These are phyloP conservation scores for Eustalomyia histrio DNA, from an alignment of 2,888 invertebrate species.

Conservation along the genomic window DNA sequence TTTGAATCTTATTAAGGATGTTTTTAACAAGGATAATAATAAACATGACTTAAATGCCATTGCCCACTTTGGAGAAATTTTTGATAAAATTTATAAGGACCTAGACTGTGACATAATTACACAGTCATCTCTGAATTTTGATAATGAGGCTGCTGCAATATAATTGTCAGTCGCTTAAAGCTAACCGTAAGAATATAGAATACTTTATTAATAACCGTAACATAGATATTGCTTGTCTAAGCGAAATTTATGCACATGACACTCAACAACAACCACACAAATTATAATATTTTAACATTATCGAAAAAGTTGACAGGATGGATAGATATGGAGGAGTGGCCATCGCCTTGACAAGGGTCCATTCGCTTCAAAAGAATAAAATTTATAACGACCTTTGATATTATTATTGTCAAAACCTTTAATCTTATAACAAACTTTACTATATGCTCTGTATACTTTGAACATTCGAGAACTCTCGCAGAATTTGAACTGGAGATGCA, in stretches of 20 bases:
- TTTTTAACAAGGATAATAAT: not conserved
- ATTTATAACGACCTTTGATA: not conserved
- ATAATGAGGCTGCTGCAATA: constrained; percentile 7
- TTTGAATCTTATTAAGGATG: not conserved
- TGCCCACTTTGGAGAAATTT: not conserved
- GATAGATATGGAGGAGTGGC: not conserved
- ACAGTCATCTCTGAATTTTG: not conserved
- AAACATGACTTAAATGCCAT: not conserved
- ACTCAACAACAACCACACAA: not conserved
- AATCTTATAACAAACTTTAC: not conserved
- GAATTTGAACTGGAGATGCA: constrained; percentile 1
- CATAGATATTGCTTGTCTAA: constrained; percentile 11
- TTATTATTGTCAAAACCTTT: not conserved
- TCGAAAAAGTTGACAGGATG: too few relatives aligned
- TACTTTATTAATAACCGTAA: too few relatives aligned
- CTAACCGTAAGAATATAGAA: not conserved
- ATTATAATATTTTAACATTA: not conserved
- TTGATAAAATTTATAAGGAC: constrained; percentile 1
- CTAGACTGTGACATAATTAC: not conserved
- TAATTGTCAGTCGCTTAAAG: not conserved
- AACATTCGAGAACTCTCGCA: not conserved
- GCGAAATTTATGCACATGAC: constrained; percentile 12
- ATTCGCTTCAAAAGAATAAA: not conserved
- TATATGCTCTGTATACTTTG: constrained; percentile 4
- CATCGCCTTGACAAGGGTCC: not conserved